Percentiles rank a stretch among this genome's conserved stretches.
These are phyloP conservation scores for Agrochola litura DNA, from an alignment of 2,888 invertebrate genomes.

Conservation along the genomic window DNA sequence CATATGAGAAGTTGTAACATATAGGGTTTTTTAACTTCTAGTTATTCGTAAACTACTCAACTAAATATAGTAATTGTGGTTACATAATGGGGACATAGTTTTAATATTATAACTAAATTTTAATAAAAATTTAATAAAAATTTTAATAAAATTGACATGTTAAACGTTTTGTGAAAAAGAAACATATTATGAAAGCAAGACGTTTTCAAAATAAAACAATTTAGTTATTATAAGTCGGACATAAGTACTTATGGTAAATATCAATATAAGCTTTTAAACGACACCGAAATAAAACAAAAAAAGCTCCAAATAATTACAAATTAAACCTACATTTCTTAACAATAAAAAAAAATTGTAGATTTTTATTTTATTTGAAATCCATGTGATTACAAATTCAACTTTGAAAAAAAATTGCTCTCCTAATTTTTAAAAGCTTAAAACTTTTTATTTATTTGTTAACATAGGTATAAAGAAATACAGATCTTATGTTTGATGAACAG, in stretches of 20 bases:
- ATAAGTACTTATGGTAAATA: neutral
- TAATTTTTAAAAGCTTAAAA: neutral
- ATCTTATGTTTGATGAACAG: no score
- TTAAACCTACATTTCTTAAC: neutral
- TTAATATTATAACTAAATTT: neutral
- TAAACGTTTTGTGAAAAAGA: neutral
- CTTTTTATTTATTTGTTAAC: no score
- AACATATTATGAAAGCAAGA: neutral
- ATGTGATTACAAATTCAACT: neutral
- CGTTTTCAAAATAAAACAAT: neutral
- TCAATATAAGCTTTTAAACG: neutral
- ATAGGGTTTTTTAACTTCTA: neutral
- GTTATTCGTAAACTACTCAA: neutral
- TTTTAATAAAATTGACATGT: neutral
- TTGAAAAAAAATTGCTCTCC: neutral
- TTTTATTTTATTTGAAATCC: neutral
- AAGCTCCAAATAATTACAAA: conserved; percentile 4
- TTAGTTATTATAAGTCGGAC: neutral
- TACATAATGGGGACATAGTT: neutral
- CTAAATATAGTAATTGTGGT: neutral
- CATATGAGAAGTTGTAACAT: neutral
- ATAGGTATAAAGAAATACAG: no score
- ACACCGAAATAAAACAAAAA: neutral
- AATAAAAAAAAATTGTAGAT: neutral
- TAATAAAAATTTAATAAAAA: no score